Base-by-base conservation (phyloP, 2,797 vertebrate species). In the Cyclura pinguis region DNA sequence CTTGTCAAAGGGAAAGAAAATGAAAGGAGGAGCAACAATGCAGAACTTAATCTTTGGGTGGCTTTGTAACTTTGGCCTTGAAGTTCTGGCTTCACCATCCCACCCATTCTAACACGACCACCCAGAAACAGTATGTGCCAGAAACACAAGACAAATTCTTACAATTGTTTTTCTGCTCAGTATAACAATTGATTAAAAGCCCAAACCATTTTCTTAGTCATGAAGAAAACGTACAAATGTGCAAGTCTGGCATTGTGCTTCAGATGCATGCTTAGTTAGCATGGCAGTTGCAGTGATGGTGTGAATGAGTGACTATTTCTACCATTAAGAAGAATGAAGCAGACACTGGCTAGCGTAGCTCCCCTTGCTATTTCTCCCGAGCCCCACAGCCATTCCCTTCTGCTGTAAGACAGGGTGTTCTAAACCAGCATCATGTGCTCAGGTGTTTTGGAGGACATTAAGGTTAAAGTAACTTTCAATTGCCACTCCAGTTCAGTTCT, bases 41-140 rank as follows among this genome's bases (percentile, higher is more conserved):
- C 80, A 93, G 94, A 96, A 96, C 89, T 59, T 92, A 29, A 90
- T 86, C 0, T 0, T 84, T 59, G 93, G 2, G 76, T 87, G 38
- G 76, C 76, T 80, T 64, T 80, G 42, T 42, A 86, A 32, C 35
- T 76, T 77, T 86, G 72, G 73, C 72, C 52, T 86, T 32, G 35
- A 59, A 50, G n/a, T 62, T 42, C n/a, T 86, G 73, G 13, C 38
- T 80, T 50, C 42, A 35, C 1, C 69, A 35, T 16, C 76, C 12
- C 86, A 67, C 42, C 12, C 29, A 62, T 32, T 47, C 27, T 62
- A 24, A 42, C 8, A 47, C 2, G 20, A 85, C 47, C 14, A 62
- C 73, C 27, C 14, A 47, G 7, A 32, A 12, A 50, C 38, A 8
- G 27, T 87, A 38, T 10, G 64, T 57, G 50, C 50, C n/a, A 8